These are phyloP conservation scores for Hippopotamyrus pictus DNA, from an alignment of 2,797 vertebrate genomes.

Conservation along the genomic window DNA sequence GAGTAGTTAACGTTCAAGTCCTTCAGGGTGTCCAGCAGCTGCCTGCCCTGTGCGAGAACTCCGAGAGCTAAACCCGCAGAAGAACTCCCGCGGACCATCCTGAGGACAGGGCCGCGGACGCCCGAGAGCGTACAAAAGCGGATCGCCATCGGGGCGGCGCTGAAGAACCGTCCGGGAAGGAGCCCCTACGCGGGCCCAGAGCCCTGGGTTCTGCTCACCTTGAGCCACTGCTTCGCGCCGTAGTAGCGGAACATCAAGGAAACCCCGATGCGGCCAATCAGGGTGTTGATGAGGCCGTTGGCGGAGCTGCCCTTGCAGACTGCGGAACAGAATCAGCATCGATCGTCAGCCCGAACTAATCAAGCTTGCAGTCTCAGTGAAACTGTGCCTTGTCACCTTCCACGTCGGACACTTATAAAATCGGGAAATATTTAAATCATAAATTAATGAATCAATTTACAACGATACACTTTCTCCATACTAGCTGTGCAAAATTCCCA, in stretches of 20 bases:
- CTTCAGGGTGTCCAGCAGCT: constrained; percentile 70
- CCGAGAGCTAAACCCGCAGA: background rate
- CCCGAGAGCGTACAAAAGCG: background rate
- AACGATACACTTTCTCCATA: background rate
- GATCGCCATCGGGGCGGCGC: too few species aligned
- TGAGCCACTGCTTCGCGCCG: constrained; percentile 74
- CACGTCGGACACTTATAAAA: background rate
- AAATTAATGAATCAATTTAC: background rate
- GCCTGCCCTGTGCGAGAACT: constrained; percentile 63
- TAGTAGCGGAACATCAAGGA: constrained; percentile 79
- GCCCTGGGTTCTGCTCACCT: constrained; percentile 61
- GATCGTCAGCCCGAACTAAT: background rate
- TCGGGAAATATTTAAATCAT: background rate
- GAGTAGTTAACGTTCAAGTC: constrained; percentile 69
- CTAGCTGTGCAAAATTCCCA: background rate
- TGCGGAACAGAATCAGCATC: constrained; percentile 29
- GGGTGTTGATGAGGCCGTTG: constrained; percentile 54
- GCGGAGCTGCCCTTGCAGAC: constrained; percentile 48
- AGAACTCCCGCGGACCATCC: background rate
- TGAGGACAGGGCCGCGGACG: background rate
- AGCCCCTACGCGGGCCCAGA: background rate
- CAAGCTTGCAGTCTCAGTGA: background rate
- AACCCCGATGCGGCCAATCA: constrained; percentile 80
- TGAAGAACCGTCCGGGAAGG: background rate
- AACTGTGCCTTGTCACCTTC: background rate